Base-by-base conservation (phyloP, 2,113 vertebrate species). In the Tor tambroides region DNA sequence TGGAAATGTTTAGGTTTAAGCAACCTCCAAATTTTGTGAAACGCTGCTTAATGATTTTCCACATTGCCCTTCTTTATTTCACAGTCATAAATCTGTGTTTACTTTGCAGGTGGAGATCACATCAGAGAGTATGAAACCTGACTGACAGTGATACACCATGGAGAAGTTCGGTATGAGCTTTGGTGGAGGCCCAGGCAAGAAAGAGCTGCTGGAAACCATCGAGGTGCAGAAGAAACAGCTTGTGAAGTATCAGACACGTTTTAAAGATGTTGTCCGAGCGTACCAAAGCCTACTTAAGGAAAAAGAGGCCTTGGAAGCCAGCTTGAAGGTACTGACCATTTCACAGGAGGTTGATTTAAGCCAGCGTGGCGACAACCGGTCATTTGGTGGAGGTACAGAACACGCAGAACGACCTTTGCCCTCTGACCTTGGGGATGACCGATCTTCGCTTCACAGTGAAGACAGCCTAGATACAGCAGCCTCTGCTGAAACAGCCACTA, bases 151-250 rank as follows among this genome's bases (percentile, higher is more conserved):
- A 51, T 19, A 56, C 59, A 83, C n/a, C 85, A 99, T 99, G 98
- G 98, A 99, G 90, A 99, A 97, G 94, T 97, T 99, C 6, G 97
- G 96, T 30, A 95, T 97, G 97, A 97, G 88, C 91, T 99, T 99
- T 1, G 97, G 96, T 6, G 95, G 96, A 0, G 97, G 97, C 9
- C 96, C 96, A 0, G 95, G 94, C 91, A 95, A 96, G 85, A 97
- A 96, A 54, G 97, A 98, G 2, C 94, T 99, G 19, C 89, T 96
- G 83, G 98, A 98, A 46, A 95, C 93, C 0, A 90, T 98, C 0
- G 97, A 99, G 56, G 85, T 91, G 0, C 98, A 98, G 95, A 97
- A 96, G 91, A 94, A 97, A 91, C 96, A 99, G 93, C 94, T 99
- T 10, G 87, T 93, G 3, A 96, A 97, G 91, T 99, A 99, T 92